phyloP scores from a whole-genome alignment of 2,888 invertebrate species.

The Cheilosia grossa region DNA sequence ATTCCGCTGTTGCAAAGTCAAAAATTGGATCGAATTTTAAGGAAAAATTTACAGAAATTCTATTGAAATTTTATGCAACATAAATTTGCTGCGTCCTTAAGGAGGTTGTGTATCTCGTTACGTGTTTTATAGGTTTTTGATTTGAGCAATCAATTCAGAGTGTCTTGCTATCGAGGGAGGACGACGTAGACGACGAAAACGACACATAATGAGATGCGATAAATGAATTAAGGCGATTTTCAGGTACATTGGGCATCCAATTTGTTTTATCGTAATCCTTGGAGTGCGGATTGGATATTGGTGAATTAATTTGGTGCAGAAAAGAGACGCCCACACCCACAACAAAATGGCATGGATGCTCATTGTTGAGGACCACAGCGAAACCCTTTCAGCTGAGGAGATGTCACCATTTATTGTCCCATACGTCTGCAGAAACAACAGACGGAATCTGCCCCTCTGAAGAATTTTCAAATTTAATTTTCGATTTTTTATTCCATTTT shows the following conservation, averaged over 20 bases:
- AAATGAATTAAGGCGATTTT: slow-evolving; percentile 73
- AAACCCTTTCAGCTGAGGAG: slow-evolving; percentile 45
- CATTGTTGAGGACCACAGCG: slow-evolving; percentile 44
- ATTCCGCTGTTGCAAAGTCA: slow-evolving; percentile 35
- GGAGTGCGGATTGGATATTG: slow-evolving; percentile 47
- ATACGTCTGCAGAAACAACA: slow-evolving; percentile 57
- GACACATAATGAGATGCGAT: slow-evolving; percentile 66
- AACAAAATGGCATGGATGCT: not conserved
- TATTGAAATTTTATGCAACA: slow-evolving; percentile 74
- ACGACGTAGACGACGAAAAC: not conserved
- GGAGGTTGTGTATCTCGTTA: slow-evolving; percentile 48
- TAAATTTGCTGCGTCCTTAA: slow-evolving; percentile 71
- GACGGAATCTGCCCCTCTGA: slow-evolving; percentile 48
- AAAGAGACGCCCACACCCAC: not conserved
- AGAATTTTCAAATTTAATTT: slow-evolving; percentile 68
- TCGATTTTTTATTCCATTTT: slow-evolving; percentile 65
- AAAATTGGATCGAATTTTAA: slow-evolving; percentile 72
- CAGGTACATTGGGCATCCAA: slow-evolving; percentile 73
- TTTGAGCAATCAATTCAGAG: slow-evolving; percentile 71
- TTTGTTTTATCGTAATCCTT: slow-evolving; percentile 59
- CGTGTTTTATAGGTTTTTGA: slow-evolving; percentile 72
- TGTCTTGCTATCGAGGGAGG: slow-evolving; percentile 49
- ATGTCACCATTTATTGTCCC: slow-evolving; percentile 64
- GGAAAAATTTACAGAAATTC: slow-evolving; percentile 59
- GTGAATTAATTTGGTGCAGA: slow-evolving; percentile 24